Percentiles rank a stretch among this genome's conserved stretches.
These are phyloP conservation scores for Geopemphigus sp. DNA, from an alignment of 1,140 invertebrate species.

Conservation along the genomic window DNA sequence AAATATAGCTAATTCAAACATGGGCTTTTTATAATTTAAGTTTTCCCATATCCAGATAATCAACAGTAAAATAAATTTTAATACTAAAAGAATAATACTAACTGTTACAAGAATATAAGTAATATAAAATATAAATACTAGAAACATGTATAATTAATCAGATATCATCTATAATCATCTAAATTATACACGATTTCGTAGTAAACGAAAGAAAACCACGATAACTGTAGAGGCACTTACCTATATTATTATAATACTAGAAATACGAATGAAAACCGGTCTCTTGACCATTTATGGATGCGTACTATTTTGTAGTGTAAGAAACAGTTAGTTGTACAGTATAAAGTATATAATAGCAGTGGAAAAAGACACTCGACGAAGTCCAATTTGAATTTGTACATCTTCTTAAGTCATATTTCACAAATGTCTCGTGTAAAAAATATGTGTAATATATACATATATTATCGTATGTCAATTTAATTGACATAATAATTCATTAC, in stretches of 20 bases:
- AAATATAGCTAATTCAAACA: too few species aligned
- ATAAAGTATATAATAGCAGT: slow-evolving; percentile 1
- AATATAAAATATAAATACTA: neutral
- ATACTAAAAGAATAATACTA: too few species aligned
- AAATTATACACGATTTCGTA: neutral
- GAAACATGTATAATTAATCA: slow-evolving; percentile 12
- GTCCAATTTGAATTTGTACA: neutral
- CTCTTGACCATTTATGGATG: slow-evolving; percentile 31
- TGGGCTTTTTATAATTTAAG: too few species aligned
- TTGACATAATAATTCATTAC: neutral
- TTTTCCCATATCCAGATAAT: too few species aligned
- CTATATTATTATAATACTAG: neutral
- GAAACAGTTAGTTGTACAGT: slow-evolving; percentile 29
- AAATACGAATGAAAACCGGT: slow-evolving; percentile 34
- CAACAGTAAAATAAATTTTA: too few species aligned
- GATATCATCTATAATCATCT: neutral
- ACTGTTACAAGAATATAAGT: too few species aligned
- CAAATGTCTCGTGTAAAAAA: neutral
- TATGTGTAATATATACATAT: neutral
- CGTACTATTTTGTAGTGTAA: slow-evolving; percentile 20
- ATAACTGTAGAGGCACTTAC: neutral
- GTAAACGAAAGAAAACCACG: neutral
- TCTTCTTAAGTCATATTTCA: neutral
- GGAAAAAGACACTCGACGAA: neutral
- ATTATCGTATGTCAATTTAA: neutral